Base-by-base conservation (phyloP, 2,113 vertebrate species). In the Tringa solitaria region DNA sequence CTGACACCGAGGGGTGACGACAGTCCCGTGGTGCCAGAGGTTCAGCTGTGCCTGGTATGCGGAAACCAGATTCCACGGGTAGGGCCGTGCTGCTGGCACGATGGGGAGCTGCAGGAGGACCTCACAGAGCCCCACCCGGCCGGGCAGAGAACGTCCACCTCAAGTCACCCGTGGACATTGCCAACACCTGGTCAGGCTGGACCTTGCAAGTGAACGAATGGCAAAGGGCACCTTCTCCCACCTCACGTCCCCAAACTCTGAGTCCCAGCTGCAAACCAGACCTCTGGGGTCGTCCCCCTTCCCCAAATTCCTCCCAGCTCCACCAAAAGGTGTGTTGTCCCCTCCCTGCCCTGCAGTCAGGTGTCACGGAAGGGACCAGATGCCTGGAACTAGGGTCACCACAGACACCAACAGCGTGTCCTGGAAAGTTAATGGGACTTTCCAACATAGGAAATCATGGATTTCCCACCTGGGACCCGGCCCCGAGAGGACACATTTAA, bases 221-320 rank as follows among this genome's bases (percentile, higher is more conserved):
- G 22, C 17, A 32, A 63, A 10, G 2, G 23, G 20, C 4, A 46
- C 15, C 8, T 64, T 32, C 23, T 23, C 20, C 20, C 9, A 33
- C 4, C 10, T 4, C 2, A 3, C 0, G 0, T 2, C 6, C 8
- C 26, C 13, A n/a, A 32, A 45, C 11, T 4, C 1, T 0, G 27
- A 59, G 15, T 10, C 32, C 14, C 28, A 48, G 11, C 45, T 37
- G 19, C 37, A 22, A 37, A 48, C 1, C 2, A 23, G 17, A 35
- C 12, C 9, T 50, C 2, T 4, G 1, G 15, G 15, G 16, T 14
- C 7, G 19, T 8, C 10, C 19, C 30, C 15, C 16, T 24, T 14
- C 8, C 12, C 19, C 12, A 1, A 0, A 14, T 46, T 76, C 48
- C 39, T 51, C 28, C n/a, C 14, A 15, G 2, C 4, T 2, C 16